phyloP scores from a whole-genome alignment of 2,888 invertebrate genomes.

The Trichacis sp. region DNA sequence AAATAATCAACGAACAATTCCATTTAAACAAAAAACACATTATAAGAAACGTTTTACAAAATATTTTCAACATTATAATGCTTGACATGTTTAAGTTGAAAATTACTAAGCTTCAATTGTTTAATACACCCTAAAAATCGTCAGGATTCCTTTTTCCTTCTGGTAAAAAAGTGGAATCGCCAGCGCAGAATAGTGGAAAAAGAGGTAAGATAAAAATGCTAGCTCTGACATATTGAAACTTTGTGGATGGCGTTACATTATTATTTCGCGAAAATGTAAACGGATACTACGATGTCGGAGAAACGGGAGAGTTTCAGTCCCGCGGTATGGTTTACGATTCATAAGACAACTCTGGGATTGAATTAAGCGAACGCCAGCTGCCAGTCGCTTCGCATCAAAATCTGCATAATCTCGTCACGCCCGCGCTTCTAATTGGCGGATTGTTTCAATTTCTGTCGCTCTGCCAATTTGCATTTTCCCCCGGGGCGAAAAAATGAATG shows the following conservation, averaged over 20 bases:
- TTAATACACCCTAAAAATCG: no score
- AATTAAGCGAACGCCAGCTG: slow-evolving; percentile 66
- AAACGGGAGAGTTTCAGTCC: slow-evolving; percentile 52
- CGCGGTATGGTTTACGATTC: slow-evolving; percentile 64
- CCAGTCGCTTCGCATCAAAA: slow-evolving; percentile 59
- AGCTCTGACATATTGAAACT: slow-evolving; percentile 31
- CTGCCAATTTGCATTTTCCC: slow-evolving; percentile 59
- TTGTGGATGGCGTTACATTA: slow-evolving; percentile 49
- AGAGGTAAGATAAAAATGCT: background rate
- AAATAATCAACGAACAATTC: no score
- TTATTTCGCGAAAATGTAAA: slow-evolving; percentile 47
- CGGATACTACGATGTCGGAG: slow-evolving; percentile 29
- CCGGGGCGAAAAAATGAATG: slow-evolving; percentile 7
- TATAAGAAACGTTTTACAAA: no score
- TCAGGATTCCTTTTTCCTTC: no score
- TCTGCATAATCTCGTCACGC: slow-evolving; percentile 68
- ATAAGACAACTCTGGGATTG: slow-evolving; percentile 67
- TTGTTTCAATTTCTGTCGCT: slow-evolving; percentile 67
- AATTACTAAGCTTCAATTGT: no score
- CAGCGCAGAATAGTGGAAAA: background rate
- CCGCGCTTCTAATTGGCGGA: slow-evolving; percentile 68
- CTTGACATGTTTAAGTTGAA: no score
- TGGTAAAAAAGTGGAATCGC: background rate
- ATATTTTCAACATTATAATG: no score
- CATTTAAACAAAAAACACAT: no score